Evolutionary conservation across 2,797 vertebrate species (phyloP), one percentile per base, ranked within the genome.

Genomic region (Scolopax bukidnonensis): DNA sequence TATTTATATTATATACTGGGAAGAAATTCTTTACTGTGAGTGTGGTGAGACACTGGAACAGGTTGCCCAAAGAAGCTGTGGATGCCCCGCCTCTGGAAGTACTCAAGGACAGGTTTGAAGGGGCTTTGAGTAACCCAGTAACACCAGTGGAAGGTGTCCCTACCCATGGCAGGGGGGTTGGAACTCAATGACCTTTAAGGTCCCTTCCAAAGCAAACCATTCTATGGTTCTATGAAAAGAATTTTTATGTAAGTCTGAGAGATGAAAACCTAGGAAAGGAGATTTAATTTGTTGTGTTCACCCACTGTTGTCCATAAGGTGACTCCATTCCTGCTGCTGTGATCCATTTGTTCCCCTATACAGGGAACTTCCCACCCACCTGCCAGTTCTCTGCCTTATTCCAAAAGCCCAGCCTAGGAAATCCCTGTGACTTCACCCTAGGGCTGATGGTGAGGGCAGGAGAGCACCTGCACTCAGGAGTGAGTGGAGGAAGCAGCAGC

Each of bases 351-450:
- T 50, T 56, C 11, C 24, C 36, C 70, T 57, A 18, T 9, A 13
- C 8, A 71, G 36, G 28, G 13, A 21, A 65, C n/a, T 51, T 64
- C 38, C n/a, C 14, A 9, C n/a, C 2, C 25, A 48, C 16, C 21
- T 53, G 40, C 36, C 27, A 10, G 23, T 64, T 53, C 16, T 60
- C 15, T 9, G 32, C 21, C 28, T 30, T 5, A 7, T 15, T 33
- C 40, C 57, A 48, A 48, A 78, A 67, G n/a, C 43, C 15, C 43
- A n/a, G 20, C 28, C 64, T 27, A 70, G 51, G 21, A 23, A 48
- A 17, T 18, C 15, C 51, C 45, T 47, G 30, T 0, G 0, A 16
- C 15, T n/a, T 61, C 28, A 38, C 43, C 41, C 28, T 11, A 10
- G 24, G 32, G 36, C 36, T 20, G 60, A 30, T 23, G 41, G 16